Evolutionary conservation across 1,140 invertebrate genomes (phyloP).

Genomic region (Ostrea denselamellosa): DNA sequence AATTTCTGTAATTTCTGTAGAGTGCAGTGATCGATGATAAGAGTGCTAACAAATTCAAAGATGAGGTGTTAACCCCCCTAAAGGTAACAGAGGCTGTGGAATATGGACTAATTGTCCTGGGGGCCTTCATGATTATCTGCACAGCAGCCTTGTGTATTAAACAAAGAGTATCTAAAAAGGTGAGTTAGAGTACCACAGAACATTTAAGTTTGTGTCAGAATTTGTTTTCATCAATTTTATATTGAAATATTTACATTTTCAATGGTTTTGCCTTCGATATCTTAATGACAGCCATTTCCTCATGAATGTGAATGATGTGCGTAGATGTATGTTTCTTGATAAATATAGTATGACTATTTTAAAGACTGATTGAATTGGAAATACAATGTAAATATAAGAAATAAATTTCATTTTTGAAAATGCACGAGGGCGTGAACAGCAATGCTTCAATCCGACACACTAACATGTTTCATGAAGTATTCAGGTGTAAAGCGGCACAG

Average conservation of each 20-base stretch:
- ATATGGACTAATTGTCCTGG: conserved; percentile 62
- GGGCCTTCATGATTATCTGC: conserved; percentile 56
- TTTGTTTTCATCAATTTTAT: neutral
- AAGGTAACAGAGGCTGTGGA: conserved; percentile 62
- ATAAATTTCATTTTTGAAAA: too few relatives aligned
- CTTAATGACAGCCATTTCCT: too few relatives aligned
- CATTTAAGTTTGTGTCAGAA: neutral
- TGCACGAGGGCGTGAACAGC: too few relatives aligned
- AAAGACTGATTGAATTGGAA: too few relatives aligned
- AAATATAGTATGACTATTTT: too few relatives aligned
- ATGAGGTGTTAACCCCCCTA: conserved; percentile 51
- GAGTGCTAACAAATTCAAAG: conserved; percentile 59
- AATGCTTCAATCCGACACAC: too few relatives aligned
- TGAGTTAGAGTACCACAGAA: neutral
- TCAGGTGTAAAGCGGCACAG: too few relatives aligned
- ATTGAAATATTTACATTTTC: neutral
- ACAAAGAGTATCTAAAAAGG: conserved; percentile 33
- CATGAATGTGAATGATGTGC: too few relatives aligned
- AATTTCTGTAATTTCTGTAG: conserved; percentile 40
- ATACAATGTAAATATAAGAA: too few relatives aligned
- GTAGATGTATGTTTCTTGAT: too few relatives aligned
- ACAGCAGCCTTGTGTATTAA: conserved; percentile 51
- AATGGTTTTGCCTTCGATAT: neutral
- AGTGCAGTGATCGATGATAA: conserved; percentile 64
- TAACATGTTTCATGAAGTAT: too few relatives aligned